Evolutionary conservation across 2,113 vertebrate species (phyloP).

Genomic region (Pheucticus melanocephalus): DNA sequence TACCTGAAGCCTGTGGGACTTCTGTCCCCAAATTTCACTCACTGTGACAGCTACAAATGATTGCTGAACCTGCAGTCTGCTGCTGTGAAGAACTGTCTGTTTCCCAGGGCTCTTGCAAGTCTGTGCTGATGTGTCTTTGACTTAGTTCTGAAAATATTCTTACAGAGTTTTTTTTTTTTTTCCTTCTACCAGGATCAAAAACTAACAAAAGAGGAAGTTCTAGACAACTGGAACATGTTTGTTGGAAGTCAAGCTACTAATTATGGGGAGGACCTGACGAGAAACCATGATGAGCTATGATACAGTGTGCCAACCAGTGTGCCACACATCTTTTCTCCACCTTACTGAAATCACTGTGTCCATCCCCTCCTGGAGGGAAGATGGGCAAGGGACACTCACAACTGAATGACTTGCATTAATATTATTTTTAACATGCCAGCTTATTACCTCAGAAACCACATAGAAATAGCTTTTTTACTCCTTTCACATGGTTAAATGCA

Average conservation of each 20-base stretch:
- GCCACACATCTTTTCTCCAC: background rate
- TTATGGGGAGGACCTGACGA: constrained; percentile 96
- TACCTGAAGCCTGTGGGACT: background rate
- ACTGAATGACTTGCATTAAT: constrained; percentile 6
- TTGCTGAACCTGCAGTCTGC: background rate
- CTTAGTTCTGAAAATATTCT: background rate
- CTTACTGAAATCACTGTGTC: background rate
- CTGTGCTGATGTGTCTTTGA: background rate
- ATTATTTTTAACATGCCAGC: constrained; percentile 20
- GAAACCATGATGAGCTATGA: constrained; percentile 94
- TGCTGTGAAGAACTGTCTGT: background rate
- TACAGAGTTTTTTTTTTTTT: background rate
- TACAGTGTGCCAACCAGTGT: background rate
- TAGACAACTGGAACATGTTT: constrained; percentile 99
- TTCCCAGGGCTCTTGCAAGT: background rate
- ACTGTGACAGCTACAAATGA: background rate
- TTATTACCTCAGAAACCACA: constrained; percentile 54
- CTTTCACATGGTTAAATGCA: constrained; percentile 16
- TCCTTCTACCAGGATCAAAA: constrained; percentile 82
- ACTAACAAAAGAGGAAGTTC: constrained; percentile 91
- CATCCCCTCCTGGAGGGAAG: background rate
- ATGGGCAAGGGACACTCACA: background rate
- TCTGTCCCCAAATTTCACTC: background rate
- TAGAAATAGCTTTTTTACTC: constrained; percentile 38
- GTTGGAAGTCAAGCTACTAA: constrained; percentile 98